A percentile compares a stretch with the other conserved stretches of the same genome.
Conservation (phyloP, 2,113 vertebrate species). For the Eretmodus cyanostictus region DNA sequence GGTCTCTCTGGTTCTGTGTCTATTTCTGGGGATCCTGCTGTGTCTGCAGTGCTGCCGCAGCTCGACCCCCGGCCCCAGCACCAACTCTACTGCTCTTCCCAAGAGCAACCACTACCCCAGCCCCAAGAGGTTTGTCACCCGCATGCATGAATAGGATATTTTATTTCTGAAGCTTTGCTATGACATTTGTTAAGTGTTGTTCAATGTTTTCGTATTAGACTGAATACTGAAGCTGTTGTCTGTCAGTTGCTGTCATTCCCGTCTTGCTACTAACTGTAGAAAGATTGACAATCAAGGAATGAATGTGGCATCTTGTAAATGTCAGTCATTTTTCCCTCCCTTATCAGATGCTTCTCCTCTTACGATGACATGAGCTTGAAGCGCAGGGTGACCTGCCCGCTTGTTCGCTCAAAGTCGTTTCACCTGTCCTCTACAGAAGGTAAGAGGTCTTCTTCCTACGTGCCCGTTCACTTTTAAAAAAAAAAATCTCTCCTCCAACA, state of each 20-base stretch:
- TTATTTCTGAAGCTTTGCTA: neutral
- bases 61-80: slow-evolving; percentile 62
- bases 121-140: slow-evolving; percentile 82
- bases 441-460: slow-evolving; percentile 40
- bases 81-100: slow-evolving; percentile 72
- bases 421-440: slow-evolving; percentile 89
- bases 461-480: neutral
- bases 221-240: neutral
- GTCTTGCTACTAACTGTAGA: neutral
- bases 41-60: slow-evolving; percentile 86
- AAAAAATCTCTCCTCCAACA: neutral
- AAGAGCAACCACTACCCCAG: slow-evolving; percentile 93
- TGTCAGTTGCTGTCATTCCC: neutral
- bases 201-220: neutral
- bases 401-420: slow-evolving; percentile 93
- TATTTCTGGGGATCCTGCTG: slow-evolving; percentile 83
- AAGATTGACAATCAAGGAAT: neutral
- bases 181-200: neutral
- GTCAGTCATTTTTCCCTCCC: neutral
- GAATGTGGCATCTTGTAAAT: neutral
- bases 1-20: slow-evolving; percentile 83
- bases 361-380: slow-evolving; percentile 97
- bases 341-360: slow-evolving; percentile 89
- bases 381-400: slow-evolving; percentile 87
- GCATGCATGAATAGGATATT: neutral